Evolutionary conservation across 1,140 invertebrate genomes (phyloP), one percentile per base, ranked within the genome.

Genomic region (Drosophila ironensis): DNA sequence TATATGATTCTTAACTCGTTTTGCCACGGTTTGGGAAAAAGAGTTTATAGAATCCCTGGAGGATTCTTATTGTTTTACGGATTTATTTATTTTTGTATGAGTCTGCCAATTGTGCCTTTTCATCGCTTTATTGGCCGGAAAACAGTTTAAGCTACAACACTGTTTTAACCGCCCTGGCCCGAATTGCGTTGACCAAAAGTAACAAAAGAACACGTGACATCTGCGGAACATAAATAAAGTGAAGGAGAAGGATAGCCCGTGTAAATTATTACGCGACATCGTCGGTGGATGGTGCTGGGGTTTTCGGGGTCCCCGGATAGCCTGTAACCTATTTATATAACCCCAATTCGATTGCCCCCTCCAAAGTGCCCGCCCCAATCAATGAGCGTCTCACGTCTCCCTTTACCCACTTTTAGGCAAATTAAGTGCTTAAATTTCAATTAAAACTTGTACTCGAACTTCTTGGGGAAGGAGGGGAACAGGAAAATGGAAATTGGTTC

Each of bases 341-440:
- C 8, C 25, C 16, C n/a, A 30, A 35, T 37, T 41, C n/a, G 9
- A 9, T 2, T 33, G 2, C 6, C 8, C 9, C 47, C 17, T 14
- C 17, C 6, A 14, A 5, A 16, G 3, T 1, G 14, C 30, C 24
- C 25, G 8, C 9, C 33, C 28, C 25, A 66, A 73, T 84, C 78
- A 70, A 70, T 77, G 51, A 25, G 60, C 37, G 24, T 28, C 37
- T 54, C 5, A 4, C 16, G 22, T 27, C 42, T 30, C 30, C 8
- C 37, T 12, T 11, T 16, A 30, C 19, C 66, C 19, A 50, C 53
- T 48, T 69, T 63, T 25, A 11, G 53, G 25, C 51, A 66, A 84
- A 69, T 84, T 70, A 84, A 73, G 73, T 84, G 80, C 78, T 78
- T 82, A 84, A 82, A 73, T 78, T 84, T 78, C 78, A 82, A 82